Percentiles rank a stretch among this genome's conserved stretches.
Conservation (phyloP, 2,113 vertebrate species). For the Mustela nigripes region DNA sequence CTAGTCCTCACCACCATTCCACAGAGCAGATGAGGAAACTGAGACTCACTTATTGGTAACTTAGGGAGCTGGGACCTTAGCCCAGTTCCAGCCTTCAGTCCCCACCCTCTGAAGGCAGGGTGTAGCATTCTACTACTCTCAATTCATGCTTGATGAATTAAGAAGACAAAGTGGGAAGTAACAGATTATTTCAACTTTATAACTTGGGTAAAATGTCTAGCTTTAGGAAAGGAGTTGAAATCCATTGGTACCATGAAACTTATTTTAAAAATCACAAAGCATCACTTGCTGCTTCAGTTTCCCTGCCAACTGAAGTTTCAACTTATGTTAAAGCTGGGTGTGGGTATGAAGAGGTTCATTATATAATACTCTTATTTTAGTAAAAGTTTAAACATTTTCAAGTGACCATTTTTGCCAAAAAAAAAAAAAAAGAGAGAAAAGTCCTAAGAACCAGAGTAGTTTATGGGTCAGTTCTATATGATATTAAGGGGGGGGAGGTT, state of each 20-base stretch:
- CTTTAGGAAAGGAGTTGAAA: conserved; percentile 26
- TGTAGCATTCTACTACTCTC: not conserved
- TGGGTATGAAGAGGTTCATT: not conserved
- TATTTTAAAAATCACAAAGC: conserved; percentile 15
- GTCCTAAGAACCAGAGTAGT: not conserved
- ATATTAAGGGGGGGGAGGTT: not conserved
- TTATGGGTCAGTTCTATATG: not conserved
- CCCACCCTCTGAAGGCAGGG: not conserved
- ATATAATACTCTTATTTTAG: not conserved
- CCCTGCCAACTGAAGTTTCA: not conserved
- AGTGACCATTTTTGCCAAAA: not conserved
- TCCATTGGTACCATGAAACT: not conserved
- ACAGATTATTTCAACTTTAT: conserved; percentile 40
- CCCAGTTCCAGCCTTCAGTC: not conserved
- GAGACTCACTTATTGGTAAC: not conserved
- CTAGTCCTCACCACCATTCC: not conserved
- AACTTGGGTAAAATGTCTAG: not conserved
- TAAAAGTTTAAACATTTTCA: not conserved
- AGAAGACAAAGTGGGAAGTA: not conserved
- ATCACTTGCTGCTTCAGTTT: not conserved
- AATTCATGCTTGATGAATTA: conserved; percentile 8
- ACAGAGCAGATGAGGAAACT: not conserved
- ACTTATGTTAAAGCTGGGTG: not conserved
- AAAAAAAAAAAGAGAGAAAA: not conserved
- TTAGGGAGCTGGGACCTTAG: not conserved